These are phyloP conservation scores for Bombus vancouverensis DNA, from an alignment of 1,140 invertebrate species.

Conservation along the genomic window DNA sequence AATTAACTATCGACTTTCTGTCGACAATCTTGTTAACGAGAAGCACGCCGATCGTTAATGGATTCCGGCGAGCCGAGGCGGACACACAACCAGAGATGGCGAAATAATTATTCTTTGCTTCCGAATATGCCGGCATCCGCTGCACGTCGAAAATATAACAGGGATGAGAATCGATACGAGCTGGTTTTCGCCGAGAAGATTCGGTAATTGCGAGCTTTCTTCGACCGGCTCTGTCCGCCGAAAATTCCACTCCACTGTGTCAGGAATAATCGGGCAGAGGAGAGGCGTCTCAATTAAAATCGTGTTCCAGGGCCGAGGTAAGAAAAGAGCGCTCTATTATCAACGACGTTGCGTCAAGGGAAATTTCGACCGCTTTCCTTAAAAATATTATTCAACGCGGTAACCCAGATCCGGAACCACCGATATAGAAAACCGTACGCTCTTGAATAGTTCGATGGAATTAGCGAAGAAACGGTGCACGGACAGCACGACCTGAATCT, in stretches of 20 bases:
- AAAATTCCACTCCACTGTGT: neutral
- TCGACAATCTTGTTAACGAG: conserved; percentile 64
- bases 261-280: neutral
- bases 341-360: neutral
- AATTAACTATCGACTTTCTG: conserved; percentile 69
- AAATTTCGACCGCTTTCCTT: neutral
- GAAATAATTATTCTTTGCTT: conserved; percentile 52
- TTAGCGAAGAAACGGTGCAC: neutral
- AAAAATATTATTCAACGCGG: conserved; percentile 34
- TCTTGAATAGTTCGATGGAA: conserved; percentile 1
- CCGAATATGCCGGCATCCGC: neutral
- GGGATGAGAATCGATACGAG: neutral
- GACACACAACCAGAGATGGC: conserved; percentile 27
- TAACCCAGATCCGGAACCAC: conserved; percentile 17
- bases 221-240: neutral
- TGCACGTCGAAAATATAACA: neutral
- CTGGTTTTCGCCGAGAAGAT: neutral
- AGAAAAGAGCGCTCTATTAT: neutral
- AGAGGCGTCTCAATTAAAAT: conserved; percentile 27
- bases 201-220: neutral
- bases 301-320: neutral
- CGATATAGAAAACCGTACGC: neutral
- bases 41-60: conserved; percentile 59
- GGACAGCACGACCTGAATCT: neutral
- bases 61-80: conserved; percentile 45